A percentile compares a stretch with the other conserved stretches of the same genome.
Evolutionary conservation across 2,888 invertebrate species (phyloP).

Genomic region (Halocaridina rubra): DNA sequence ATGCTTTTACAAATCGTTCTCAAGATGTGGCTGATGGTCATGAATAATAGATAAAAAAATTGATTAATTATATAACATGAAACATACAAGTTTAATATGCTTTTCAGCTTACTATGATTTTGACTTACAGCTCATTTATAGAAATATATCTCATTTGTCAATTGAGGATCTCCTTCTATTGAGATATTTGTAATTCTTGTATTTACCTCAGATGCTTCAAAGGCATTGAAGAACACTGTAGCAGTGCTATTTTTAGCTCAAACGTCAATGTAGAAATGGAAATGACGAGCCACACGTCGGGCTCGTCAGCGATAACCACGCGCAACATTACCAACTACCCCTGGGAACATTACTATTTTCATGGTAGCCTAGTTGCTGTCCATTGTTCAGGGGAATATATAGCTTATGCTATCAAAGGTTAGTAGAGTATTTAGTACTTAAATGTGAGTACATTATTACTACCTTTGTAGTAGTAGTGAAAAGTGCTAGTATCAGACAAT

Average conservation of each 20-base stretch:
- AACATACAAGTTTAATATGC: background rate
- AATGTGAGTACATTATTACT: too few species aligned
- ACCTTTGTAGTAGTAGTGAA: too few species aligned
- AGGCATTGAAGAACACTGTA: slow-evolving; percentile 39
- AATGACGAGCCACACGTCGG: slow-evolving; percentile 67
- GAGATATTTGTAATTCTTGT: background rate
- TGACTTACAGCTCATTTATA: background rate
- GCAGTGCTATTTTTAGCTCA: slow-evolving; percentile 35
- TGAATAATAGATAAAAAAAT: background rate
- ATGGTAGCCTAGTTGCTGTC: slow-evolving; percentile 88
- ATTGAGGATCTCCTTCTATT: background rate
- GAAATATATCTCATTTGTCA: background rate
- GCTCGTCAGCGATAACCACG: slow-evolving; percentile 89
- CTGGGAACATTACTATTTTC: slow-evolving; percentile 90
- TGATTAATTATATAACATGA: background rate
- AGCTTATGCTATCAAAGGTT: slow-evolving; percentile 93
- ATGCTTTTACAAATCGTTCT: too few species aligned
- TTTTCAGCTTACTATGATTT: background rate
- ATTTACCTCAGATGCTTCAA: slow-evolving; percentile 30
- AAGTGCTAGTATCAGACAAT: too few species aligned
- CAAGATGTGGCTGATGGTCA: background rate
- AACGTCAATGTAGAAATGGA: slow-evolving; percentile 49
- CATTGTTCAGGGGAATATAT: slow-evolving; percentile 87
- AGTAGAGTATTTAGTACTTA: too few species aligned
- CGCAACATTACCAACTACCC: slow-evolving; percentile 91